A percentile compares a stretch with the other conserved stretches of the same genome.
Evolutionary conservation across 2,888 invertebrate genomes (phyloP).

Genomic region (Pyralis farinalis): DNA sequence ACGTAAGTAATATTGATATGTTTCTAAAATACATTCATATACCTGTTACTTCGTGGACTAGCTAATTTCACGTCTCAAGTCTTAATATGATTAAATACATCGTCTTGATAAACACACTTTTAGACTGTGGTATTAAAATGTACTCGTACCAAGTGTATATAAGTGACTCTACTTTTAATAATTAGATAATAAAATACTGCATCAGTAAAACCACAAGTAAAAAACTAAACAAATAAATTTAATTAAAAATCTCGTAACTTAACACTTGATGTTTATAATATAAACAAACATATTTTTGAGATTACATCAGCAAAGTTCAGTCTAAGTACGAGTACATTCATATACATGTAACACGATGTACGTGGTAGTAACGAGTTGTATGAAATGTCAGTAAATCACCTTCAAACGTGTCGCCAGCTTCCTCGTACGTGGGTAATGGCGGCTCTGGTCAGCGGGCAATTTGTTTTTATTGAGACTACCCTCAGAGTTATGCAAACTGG

Average conservation of each 20-base stretch:
- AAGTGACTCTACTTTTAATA: too few relatives aligned
- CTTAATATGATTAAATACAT: too few relatives aligned
- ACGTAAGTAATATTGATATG: too few relatives aligned
- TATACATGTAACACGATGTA: constrained; percentile 3
- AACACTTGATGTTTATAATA: not conserved
- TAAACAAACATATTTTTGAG: constrained; percentile 1
- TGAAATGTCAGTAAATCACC: constrained; percentile 50
- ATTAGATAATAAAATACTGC: too few relatives aligned
- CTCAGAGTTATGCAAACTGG: constrained; percentile 76
- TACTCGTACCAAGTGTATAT: too few relatives aligned
- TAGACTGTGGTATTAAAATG: too few relatives aligned
- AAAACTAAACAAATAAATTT: not conserved
- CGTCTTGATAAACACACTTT: too few relatives aligned
- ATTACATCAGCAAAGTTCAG: not conserved
- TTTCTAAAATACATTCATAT: too few relatives aligned
- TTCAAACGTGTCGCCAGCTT: constrained; percentile 66
- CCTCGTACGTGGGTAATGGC: constrained; percentile 75
- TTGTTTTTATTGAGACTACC: constrained; percentile 80
- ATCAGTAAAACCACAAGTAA: too few relatives aligned
- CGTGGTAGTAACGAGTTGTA: not conserved
- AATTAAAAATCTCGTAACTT: not conserved
- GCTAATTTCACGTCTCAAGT: too few relatives aligned
- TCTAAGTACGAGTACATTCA: constrained; percentile 4
- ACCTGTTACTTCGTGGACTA: too few relatives aligned
- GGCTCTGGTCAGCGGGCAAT: constrained; percentile 72